phyloP scores from a whole-genome alignment of 2,113 vertebrate genomes.

The Sturnus vulgaris region DNA sequence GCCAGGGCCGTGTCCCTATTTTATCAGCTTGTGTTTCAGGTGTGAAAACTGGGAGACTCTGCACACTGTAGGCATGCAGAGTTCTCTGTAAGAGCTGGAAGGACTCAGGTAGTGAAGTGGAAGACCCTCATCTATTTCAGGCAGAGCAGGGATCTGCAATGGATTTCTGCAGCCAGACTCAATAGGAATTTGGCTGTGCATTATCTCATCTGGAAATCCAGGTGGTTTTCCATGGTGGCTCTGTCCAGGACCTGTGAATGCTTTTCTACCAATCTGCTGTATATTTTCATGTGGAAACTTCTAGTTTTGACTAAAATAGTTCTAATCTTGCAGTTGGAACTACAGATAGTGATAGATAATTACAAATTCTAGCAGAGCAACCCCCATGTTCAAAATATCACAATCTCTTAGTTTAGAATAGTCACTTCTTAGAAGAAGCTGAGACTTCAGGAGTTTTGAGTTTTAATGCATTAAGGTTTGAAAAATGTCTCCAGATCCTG shows the following conservation, averaged over 20 bases:
- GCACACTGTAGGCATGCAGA: not conserved
- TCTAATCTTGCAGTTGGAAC: not conserved
- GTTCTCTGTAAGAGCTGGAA: not conserved
- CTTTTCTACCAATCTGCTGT: not conserved
- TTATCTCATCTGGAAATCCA: not conserved
- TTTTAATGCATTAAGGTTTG: not conserved
- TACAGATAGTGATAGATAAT: not conserved
- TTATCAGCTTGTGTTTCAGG: not conserved
- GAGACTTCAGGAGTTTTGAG: not conserved
- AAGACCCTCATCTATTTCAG: not conserved
- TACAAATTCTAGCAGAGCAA: not conserved
- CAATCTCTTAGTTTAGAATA: not conserved
- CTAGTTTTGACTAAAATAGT: constrained; percentile 10
- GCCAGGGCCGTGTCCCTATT: not conserved
- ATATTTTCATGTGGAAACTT: not conserved
- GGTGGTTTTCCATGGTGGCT: not conserved
- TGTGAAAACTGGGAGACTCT: not conserved
- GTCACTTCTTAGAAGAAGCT: not conserved
- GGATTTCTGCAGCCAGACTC: not conserved
- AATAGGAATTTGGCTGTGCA: not conserved
- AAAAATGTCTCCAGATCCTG: not conserved
- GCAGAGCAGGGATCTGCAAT: not conserved
- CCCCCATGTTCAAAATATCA: not conserved
- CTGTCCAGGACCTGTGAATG: not conserved
- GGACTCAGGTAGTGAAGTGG: not conserved